A percentile compares a stretch with the other conserved stretches of the same genome.
Conservation (phyloP, 1,140 invertebrate genomes). For the Leptinotarsa undecemlineata region DNA sequence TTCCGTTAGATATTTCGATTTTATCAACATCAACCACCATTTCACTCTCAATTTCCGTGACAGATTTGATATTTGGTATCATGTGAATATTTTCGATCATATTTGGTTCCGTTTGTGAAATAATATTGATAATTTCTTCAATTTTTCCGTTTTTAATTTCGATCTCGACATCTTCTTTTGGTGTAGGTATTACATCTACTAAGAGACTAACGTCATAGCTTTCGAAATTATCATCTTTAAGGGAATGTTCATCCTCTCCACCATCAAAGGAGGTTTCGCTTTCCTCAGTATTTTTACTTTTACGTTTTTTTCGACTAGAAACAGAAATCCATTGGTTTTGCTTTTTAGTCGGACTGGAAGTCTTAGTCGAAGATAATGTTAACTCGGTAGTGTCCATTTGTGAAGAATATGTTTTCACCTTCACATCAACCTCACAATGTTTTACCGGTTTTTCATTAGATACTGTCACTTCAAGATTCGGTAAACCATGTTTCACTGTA, state of each 20-base stretch:
- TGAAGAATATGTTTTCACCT: too few relatives aligned
- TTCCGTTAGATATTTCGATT: neutral
- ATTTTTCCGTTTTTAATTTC: constrained; percentile 28
- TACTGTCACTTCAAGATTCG: neutral
- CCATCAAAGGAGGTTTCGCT: constrained; percentile 23
- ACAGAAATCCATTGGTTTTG: constrained; percentile 53
- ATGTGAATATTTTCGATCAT: constrained; percentile 12
- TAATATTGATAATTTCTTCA: constrained; percentile 34
- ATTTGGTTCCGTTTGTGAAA: constrained; percentile 32
- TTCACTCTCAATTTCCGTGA: constrained; percentile 38
- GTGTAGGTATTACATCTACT: constrained; percentile 42
- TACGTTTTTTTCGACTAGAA: constrained; percentile 51
- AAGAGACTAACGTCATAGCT: constrained; percentile 43
- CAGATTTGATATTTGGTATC: constrained; percentile 27
- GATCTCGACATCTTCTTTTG: constrained; percentile 19
- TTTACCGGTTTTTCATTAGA: too few relatives aligned
- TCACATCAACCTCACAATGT: too few relatives aligned
- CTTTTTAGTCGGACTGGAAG: neutral
- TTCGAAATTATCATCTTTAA: constrained; percentile 36
- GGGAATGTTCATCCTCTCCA: constrained; percentile 24
- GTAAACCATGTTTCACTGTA: too few relatives aligned
- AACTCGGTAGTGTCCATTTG: too few relatives aligned
- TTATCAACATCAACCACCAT: constrained; percentile 32
- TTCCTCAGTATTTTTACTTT: constrained; percentile 46
- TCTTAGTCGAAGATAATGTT: too few relatives aligned